Percentiles rank a stretch among this genome's conserved stretches.
phyloP scores from a whole-genome alignment of 1,140 invertebrate species.

The Andricus grossulariae region DNA sequence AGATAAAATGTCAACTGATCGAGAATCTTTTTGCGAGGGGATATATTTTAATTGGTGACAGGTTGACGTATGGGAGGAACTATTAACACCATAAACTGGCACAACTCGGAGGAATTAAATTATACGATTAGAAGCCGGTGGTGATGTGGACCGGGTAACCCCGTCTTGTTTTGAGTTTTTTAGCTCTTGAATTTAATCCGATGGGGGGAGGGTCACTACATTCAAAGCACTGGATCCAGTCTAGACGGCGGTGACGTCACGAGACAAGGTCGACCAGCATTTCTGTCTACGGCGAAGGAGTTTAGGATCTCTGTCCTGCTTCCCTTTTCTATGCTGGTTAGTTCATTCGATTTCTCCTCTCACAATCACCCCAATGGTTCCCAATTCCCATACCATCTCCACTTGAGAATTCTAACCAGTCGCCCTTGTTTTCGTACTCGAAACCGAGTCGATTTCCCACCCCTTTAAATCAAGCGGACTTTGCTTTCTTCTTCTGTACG shows the following conservation, averaged over 20 bases:
- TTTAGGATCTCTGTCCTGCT: background rate
- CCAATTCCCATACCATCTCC: background rate
- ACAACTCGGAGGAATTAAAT: no score
- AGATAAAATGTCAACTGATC: no score
- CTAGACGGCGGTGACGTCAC: constrained; percentile 64
- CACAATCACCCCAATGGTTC: background rate
- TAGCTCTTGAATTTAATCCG: constrained; percentile 60
- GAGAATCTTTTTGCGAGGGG: no score
- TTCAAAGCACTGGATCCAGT: constrained; percentile 60
- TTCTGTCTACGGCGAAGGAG: constrained; percentile 45
- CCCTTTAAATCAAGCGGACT: background rate
- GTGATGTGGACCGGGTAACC: constrained; percentile 46
- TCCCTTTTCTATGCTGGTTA: constrained; percentile 1
- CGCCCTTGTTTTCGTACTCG: constrained; percentile 4
- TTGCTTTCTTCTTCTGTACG: no score
- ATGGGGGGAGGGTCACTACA: constrained; percentile 54
- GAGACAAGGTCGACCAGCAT: constrained; percentile 63
- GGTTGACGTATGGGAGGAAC: no score
- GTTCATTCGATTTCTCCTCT: background rate
- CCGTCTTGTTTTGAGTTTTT: constrained; percentile 51
- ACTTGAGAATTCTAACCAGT: background rate
- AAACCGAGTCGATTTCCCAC: background rate
- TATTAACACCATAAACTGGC: no score
- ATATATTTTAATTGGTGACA: no score
- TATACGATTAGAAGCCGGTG: no score